Base-by-base conservation (phyloP, 2,797 vertebrate species). In the Gallinago stenura region DNA sequence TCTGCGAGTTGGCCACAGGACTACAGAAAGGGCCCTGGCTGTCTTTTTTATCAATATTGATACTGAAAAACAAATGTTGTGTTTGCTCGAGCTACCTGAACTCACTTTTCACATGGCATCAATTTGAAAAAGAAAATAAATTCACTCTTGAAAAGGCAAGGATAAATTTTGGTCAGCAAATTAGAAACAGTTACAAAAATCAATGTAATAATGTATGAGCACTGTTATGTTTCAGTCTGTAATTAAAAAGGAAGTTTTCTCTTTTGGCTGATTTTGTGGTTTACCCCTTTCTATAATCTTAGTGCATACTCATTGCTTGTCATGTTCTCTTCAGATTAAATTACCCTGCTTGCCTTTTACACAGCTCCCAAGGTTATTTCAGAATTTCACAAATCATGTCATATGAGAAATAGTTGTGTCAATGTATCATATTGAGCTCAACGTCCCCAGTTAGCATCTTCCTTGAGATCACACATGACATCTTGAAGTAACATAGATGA, bases 181-280 rank as follows among this genome's bases (percentile, higher is more conserved):
- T 84, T 58, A 21, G 24, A 79, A 87, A 87, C 5, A 16, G 30
- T 61, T 79, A 30, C 28, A 58, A 87, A 89, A 69, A 85, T 68
- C 33, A 31, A 19, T 72, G 43, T 50, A 79, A 31, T 72, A 60
- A 41, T 22, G 13, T 58, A 58, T 25, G 7, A 58, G 10, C 20
- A 22, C 8, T 43, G 43, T 62, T 73, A 51, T 4, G 4, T 65
- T 33, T 31, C 72, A 76, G 30, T 48, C 21, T 58, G 12, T 62
- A 89, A 92, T 45, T 84, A 54, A 89, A 90, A 76, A 70, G 45
- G 43, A 87, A 84, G n/a, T 87, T 93, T 92, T 84, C 37, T 76
- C 35, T 89, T 90, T 56, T 54, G 60, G 13, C 10, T 90, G 65
- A 71, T 79, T 83, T 83, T 91, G 48, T 53, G 53, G 43, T 4